Percentiles rank a stretch among this genome's conserved stretches.
These are phyloP conservation scores for Drosophila mimetica DNA, from an alignment of 2,888 invertebrate genomes.

Conservation along the genomic window DNA sequence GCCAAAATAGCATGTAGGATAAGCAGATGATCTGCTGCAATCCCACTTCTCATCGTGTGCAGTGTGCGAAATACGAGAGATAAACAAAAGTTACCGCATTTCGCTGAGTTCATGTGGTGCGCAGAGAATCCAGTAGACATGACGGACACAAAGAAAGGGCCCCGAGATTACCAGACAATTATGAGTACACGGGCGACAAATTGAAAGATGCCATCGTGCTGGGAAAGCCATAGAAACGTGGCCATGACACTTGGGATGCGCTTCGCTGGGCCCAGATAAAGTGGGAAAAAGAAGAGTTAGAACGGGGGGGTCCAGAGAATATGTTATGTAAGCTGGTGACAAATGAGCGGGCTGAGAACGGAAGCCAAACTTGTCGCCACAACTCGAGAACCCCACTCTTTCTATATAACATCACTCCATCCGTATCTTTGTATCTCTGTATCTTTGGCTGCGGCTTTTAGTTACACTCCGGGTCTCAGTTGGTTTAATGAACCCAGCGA, in stretches of 20 bases:
- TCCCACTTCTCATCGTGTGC: slow-evolving; percentile 43
- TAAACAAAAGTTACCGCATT: slow-evolving; percentile 50
- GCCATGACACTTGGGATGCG: slow-evolving; percentile 69
- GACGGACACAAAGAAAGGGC: slow-evolving; percentile 56
- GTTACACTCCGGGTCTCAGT: slow-evolving; percentile 58
- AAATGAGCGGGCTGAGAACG: slow-evolving; percentile 67
- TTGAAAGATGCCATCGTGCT: slow-evolving; percentile 63
- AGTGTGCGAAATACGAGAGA: slow-evolving; percentile 59
- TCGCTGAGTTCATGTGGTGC: slow-evolving; percentile 62
- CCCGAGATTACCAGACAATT: slow-evolving; percentile 63
- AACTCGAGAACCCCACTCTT: slow-evolving; percentile 13
- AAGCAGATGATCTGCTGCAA: slow-evolving; percentile 27
- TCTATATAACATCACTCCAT: slow-evolving; percentile 27
- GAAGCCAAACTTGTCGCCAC: slow-evolving; percentile 59
- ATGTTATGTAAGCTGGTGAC: slow-evolving; percentile 57
- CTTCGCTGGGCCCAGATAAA: slow-evolving; percentile 45
- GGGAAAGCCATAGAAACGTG: slow-evolving; percentile 49
- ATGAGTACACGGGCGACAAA: slow-evolving; percentile 69
- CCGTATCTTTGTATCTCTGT: slow-evolving; percentile 17
- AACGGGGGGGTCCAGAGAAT: not conserved
- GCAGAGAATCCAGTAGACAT: slow-evolving; percentile 46
- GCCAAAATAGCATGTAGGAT: slow-evolving; percentile 57
- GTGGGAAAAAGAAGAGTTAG: not conserved
- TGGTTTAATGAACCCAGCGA: slow-evolving; percentile 78
- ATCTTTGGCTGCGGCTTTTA: slow-evolving; percentile 43